phyloP scores from a whole-genome alignment of 2,888 invertebrate genomes.

The Stratiomys singularior region DNA sequence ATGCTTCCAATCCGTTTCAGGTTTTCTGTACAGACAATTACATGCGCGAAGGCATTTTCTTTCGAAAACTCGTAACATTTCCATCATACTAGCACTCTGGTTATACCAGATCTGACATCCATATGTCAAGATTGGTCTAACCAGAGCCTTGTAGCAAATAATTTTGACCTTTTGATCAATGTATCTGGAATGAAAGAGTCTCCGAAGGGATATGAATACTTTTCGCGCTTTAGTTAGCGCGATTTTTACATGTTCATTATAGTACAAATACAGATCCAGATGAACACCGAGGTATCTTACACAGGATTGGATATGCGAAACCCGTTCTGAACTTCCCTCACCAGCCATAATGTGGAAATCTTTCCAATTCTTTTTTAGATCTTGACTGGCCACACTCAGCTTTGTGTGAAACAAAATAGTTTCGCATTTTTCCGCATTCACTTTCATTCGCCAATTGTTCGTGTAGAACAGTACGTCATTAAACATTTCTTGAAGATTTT shows the following conservation, averaged over 20 bases:
- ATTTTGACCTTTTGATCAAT: neutral
- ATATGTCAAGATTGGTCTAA: constrained; percentile 31
- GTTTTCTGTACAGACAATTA: constrained; percentile 5
- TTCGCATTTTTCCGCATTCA: constrained; percentile 32
- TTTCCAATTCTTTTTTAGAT: constrained; percentile 7
- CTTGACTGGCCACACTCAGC: neutral
- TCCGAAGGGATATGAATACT: neutral
- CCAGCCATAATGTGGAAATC: neutral
- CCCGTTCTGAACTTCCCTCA: neutral
- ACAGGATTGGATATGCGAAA: neutral
- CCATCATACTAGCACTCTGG: constrained; percentile 27
- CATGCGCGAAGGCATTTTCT: constrained; percentile 7
- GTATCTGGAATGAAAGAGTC: constrained; percentile 6
- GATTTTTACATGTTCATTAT: neutral
- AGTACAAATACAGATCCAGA: constrained; percentile 20
- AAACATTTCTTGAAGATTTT: constrained; percentile 4
- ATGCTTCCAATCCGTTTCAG: constrained; percentile 11
- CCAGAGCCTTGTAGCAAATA: neutral
- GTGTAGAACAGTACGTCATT: neutral
- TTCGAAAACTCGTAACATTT: constrained; percentile 26
- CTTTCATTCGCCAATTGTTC: constrained; percentile 8
- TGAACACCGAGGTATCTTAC: constrained; percentile 17
- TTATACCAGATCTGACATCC: constrained; percentile 34
- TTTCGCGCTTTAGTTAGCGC: neutral
- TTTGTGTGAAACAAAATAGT: neutral